Base-by-base conservation (phyloP, 2,113 vertebrate genomes). In the Thunnus maccoyii region DNA sequence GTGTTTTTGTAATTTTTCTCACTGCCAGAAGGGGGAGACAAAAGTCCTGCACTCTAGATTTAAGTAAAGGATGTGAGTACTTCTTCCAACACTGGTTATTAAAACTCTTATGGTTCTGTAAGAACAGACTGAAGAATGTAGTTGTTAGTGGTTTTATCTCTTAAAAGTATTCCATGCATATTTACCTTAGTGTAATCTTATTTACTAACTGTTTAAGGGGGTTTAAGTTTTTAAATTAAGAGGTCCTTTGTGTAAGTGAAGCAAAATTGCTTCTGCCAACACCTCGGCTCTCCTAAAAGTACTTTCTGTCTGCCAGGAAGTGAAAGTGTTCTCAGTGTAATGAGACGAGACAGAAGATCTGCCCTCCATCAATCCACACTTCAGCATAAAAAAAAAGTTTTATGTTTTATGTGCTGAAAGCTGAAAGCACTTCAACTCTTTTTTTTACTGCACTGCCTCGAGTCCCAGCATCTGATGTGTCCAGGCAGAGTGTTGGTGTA, bases 391-490 rank as follows among this genome's bases (percentile, higher is more conserved):
- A 36, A 55, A 30, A 30, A 17, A 9, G 2, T 4, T 66, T 22
- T 2, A 48, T 30, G 61, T 50, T 82, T 75, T 32, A 63, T 57
- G 60, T 46, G 82, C 32, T 16, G 27, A 51, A 72, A 62, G 51
- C 55, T 72, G 36, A 76, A 16, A 57, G 58, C 27, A 30, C 47
- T 44, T 47, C 11, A 27, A 61, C 18, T 50, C 9, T 41, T 41
- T 41, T 41, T 76, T 76, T 80, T 74, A 80, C 30, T 72, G 71
- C 61, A 20, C 20, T 10, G 72, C 65, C 27, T 27, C 11, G 16
- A 78, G 50, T 4, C 61, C 41, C 9, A 44, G 18, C 36, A 27
- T 72, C 25, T 68, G 54, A 27, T 71, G 55, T 76, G 58, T 68
- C 47, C 41, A 63, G 27, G 17, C 12, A 60, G 15, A 11, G 7